Evolutionary conservation across 1,140 invertebrate species (phyloP).

Genomic region (Colletes latitarsis): DNA sequence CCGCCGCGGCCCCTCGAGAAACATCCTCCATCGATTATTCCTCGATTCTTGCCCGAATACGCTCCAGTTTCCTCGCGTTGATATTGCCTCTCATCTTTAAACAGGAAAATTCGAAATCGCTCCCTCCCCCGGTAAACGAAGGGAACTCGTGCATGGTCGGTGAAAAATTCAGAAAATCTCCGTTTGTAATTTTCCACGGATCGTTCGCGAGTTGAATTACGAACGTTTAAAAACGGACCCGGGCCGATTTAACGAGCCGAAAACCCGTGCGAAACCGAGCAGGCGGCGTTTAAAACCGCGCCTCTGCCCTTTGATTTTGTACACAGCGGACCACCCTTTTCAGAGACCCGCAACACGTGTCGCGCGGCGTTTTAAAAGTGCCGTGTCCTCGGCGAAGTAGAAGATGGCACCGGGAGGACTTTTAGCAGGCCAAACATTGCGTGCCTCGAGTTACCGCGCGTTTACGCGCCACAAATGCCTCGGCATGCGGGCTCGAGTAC

Average conservation of each 20-base stretch:
- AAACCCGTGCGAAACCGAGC: conserved; percentile 61
- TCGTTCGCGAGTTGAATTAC: no score
- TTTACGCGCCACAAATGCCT: conserved; percentile 24
- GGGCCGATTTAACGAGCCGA: conserved; percentile 43
- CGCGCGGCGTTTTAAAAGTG: conserved; percentile 63
- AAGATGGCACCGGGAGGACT: conserved; percentile 64
- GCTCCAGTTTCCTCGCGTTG: conserved; percentile 14
- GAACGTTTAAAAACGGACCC: no score
- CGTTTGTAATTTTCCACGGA: not conserved
- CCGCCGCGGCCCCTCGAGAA: conserved; percentile 26
- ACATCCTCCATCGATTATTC: conserved; percentile 50
- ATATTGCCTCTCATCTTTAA: conserved; percentile 16
- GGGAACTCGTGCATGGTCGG: not conserved
- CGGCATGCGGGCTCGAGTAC: conserved; percentile 60
- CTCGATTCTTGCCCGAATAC: conserved; percentile 36
- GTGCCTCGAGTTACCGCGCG: conserved; percentile 67
- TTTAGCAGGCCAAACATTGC: conserved; percentile 75
- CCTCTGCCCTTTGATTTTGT: conserved; percentile 54
- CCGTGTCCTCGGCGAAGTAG: conserved; percentile 45
- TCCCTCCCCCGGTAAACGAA: not conserved
- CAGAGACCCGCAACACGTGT: conserved; percentile 40
- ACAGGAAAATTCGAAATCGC: not conserved
- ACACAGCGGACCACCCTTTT: conserved; percentile 52
- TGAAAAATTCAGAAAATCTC: not conserved
- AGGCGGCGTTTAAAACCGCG: conserved; percentile 56